Percentiles rank a stretch among this genome's conserved stretches.
Evolutionary conservation across 2,888 invertebrate species (phyloP).

Genomic region (Latheticus oryzae): DNA sequence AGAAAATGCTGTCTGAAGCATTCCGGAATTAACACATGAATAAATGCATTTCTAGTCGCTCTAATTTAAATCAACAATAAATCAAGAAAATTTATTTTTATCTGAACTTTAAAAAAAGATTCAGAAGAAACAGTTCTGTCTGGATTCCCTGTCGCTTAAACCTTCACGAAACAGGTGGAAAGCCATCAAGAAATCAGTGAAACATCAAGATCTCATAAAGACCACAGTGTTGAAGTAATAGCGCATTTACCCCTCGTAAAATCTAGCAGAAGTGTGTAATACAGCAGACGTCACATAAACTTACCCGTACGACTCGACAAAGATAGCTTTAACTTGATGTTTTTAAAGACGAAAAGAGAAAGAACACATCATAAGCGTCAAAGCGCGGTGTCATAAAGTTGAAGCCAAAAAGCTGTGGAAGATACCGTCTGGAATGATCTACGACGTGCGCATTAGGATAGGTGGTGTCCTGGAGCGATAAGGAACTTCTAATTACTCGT

Average conservation of each 20-base stretch:
- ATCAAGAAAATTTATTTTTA: too few relatives aligned
- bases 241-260: slow-evolving; percentile 66
- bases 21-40: too few relatives aligned
- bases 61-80: too few relatives aligned
- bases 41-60: too few relatives aligned
- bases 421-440: slow-evolving; percentile 57
- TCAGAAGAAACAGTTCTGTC: too few relatives aligned
- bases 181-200: slow-evolving; percentile 61
- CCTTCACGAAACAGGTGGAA: slow-evolving; percentile 61
- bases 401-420: slow-evolving; percentile 60
- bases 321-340: too few relatives aligned
- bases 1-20: too few relatives aligned
- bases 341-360: slow-evolving; percentile 59
- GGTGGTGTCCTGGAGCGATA: slow-evolving; percentile 57
- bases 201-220: slow-evolving; percentile 63
- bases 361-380: slow-evolving; percentile 64
- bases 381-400: slow-evolving; percentile 64
- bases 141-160: too few relatives aligned
- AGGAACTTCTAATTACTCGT: slow-evolving; percentile 57
- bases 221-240: slow-evolving; percentile 64
- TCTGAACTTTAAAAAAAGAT: too few relatives aligned
- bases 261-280: slow-evolving; percentile 66
- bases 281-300: slow-evolving; percentile 66
- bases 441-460: slow-evolving; percentile 54
- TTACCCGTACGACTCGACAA: slow-evolving; percentile 58